These are phyloP conservation scores for Thalassarche chlororhynchos DNA, from an alignment of 2,113 vertebrate species.

Conservation along the genomic window DNA sequence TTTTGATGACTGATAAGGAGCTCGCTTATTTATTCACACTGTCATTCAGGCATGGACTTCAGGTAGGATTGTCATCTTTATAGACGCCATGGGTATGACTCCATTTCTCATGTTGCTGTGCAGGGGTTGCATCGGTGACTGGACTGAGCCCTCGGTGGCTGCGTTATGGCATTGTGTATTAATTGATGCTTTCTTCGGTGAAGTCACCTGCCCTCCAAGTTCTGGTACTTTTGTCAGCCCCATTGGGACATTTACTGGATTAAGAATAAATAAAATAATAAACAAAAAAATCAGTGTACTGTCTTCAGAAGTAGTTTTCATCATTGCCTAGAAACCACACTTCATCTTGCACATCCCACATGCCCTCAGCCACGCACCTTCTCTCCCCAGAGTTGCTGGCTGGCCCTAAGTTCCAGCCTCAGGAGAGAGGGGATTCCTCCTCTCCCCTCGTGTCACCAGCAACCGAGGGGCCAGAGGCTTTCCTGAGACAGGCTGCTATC, in stretches of 20 bases:
- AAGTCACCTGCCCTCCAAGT: too few relatives aligned
- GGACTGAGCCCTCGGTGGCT: rapidly evolving
- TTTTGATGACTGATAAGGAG: neutral
- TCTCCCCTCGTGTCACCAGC: rapidly evolving
- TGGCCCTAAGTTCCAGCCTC: neutral
- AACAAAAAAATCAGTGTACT: too few relatives aligned
- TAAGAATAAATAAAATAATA: neutral
- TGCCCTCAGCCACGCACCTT: neutral
- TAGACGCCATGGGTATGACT: rapidly evolving
- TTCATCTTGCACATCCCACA: rapidly evolving
- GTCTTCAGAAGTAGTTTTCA: neutral
- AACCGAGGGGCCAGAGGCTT: neutral
- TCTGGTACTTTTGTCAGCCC: neutral
- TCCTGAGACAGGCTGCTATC: neutral
- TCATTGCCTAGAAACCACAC: too few relatives aligned
- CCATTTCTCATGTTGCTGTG: rapidly evolving
- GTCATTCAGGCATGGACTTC: rapidly evolving
- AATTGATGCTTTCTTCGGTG: rapidly evolving
- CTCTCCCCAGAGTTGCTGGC: neutral
- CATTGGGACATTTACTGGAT: neutral
- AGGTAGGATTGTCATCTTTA: neutral
- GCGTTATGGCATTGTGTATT: rapidly evolving
- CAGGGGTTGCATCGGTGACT: rapidly evolving
- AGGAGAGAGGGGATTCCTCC: neutral
- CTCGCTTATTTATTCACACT: neutral